phyloP scores from a whole-genome alignment of 2,888 invertebrate species.

The Coleophora flavipennella region DNA sequence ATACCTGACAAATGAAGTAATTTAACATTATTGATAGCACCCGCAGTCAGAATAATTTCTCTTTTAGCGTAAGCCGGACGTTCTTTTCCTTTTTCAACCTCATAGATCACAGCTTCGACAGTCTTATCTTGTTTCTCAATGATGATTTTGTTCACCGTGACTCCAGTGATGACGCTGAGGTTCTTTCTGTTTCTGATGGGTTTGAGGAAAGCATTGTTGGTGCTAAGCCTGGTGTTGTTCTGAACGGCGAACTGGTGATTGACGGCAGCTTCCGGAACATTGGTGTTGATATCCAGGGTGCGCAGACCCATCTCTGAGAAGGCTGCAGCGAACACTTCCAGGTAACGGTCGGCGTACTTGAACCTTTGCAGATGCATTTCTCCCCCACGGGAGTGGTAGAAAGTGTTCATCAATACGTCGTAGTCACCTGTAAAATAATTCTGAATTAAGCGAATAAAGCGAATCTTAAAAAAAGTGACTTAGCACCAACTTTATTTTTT shows the following conservation, averaged over 20 bases:
- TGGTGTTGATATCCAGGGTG: constrained; percentile 52
- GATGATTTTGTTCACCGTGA: constrained; percentile 52
- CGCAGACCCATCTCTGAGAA: constrained; percentile 60
- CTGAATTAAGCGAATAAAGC: neutral
- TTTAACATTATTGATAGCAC: constrained; percentile 62
- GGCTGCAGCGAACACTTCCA: constrained; percentile 50
- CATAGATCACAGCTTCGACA: constrained; percentile 54
- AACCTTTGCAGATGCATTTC: constrained; percentile 60
- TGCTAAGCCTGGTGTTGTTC: constrained; percentile 61
- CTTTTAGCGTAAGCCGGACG: constrained; percentile 52
- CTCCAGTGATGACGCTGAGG: constrained; percentile 48
- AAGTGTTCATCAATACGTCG: constrained; percentile 57
- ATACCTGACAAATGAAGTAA: constrained; percentile 58
- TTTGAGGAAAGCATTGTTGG: constrained; percentile 55
- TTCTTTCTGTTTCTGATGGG: constrained; percentile 56
- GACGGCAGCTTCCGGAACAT: constrained; percentile 54
- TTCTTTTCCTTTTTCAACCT: constrained; percentile 55
- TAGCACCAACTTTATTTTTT: too few species aligned
- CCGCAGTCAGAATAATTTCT: constrained; percentile 53
- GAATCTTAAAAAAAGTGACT: too few species aligned
- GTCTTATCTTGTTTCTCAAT: constrained; percentile 51
- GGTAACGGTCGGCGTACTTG: constrained; percentile 51
- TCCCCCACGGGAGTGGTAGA: constrained; percentile 59
- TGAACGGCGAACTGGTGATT: constrained; percentile 53
- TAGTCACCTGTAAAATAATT: constrained; percentile 49